phyloP scores from a whole-genome alignment of 2,113 vertebrate genomes.

The Apteryx owenii region DNA sequence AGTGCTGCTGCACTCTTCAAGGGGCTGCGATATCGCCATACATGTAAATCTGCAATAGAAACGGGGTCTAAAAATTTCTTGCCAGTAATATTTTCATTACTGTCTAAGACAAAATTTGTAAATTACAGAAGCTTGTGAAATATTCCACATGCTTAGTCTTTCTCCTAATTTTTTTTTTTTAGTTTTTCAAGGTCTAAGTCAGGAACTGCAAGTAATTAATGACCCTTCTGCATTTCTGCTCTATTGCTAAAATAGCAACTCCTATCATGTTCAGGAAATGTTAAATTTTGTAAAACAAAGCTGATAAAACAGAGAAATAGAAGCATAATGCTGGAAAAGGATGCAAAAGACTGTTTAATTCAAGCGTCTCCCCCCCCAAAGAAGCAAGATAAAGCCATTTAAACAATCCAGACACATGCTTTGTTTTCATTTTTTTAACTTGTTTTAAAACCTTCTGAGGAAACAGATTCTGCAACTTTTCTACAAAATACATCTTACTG shows the following conservation, averaged over 20 bases:
- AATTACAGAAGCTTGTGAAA: background rate
- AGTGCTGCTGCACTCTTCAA: background rate
- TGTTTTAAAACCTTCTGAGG: background rate
- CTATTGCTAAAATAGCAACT: constrained; percentile 28
- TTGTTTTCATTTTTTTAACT: background rate
- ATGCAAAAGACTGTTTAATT: constrained; percentile 35
- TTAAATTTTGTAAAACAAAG: background rate
- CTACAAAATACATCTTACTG: background rate
- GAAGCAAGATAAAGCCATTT: background rate
- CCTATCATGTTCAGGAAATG: constrained; percentile 5
- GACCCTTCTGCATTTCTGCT: background rate
- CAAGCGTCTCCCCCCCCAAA: background rate
- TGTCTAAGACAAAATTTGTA: background rate
- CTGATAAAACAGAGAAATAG: background rate
- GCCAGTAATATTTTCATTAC: background rate
- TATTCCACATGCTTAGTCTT: background rate
- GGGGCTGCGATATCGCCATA: background rate
- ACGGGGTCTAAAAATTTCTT: background rate
- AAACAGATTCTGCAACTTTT: background rate
- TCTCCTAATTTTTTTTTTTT: background rate
- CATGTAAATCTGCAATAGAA: background rate
- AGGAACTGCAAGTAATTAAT: constrained; percentile 2
- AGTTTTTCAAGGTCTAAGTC: background rate
- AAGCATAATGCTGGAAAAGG: background rate
- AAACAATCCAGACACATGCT: background rate